Conservation (phyloP, 1,140 invertebrate species). For the Lethocerus indicus region DNA sequence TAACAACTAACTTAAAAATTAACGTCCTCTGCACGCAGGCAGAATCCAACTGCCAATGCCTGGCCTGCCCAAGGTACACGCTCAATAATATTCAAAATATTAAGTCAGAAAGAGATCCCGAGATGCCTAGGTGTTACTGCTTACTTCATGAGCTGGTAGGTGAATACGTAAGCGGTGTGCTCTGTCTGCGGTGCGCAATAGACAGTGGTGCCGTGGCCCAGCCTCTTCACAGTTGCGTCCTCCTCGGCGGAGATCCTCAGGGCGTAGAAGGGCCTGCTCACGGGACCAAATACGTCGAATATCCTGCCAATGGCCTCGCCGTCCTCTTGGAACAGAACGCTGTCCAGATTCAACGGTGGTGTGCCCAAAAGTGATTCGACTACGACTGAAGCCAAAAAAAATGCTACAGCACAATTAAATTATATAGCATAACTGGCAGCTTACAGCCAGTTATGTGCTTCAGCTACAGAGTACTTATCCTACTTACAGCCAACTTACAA, state of each 20-base stretch:
- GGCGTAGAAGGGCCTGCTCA: constrained; percentile 59
- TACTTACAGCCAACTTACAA: neutral
- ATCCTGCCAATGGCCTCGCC: constrained; percentile 58
- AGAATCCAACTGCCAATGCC: too few relatives aligned
- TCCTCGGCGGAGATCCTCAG: constrained; percentile 61
- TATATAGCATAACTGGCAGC: neutral
- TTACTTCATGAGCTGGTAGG: constrained; percentile 49
- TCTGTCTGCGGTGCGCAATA: constrained; percentile 59
- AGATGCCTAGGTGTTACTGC: too few relatives aligned
- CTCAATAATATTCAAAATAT: too few relatives aligned
- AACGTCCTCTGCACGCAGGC: too few relatives aligned
- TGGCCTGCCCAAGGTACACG: too few relatives aligned
- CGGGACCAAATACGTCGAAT: constrained; percentile 79
- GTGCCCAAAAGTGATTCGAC: constrained; percentile 45
- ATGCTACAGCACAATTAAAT: constrained; percentile 1
- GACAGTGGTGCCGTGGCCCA: constrained; percentile 46
- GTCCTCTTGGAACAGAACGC: constrained; percentile 60
- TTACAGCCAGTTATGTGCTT: neutral
- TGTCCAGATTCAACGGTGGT: constrained; percentile 66
- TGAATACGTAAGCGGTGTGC: constrained; percentile 57
- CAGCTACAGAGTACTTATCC: neutral
- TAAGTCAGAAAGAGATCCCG: too few relatives aligned
- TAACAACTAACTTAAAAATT: too few relatives aligned
- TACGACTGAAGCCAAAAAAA: constrained; percentile 38
- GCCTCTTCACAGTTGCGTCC: constrained; percentile 45